Base-by-base conservation (phyloP, 92 coral and sea anemone genomes). In the Isaurus tuberculatus region DNA sequence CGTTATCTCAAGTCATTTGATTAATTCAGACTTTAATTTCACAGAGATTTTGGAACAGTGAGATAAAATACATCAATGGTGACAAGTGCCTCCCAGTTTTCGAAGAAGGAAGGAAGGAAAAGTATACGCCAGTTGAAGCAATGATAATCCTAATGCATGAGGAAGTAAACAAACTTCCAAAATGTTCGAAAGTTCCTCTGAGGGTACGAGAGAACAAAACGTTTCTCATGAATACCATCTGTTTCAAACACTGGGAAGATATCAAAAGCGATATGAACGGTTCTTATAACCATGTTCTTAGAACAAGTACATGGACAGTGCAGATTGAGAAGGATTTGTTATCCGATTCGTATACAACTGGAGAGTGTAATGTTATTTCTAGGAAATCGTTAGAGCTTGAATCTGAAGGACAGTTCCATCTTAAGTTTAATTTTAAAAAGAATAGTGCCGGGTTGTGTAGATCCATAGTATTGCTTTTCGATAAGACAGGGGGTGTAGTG, bases 241-340 rank as follows among this genome's bases (percentile, higher is more conserved):
- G 22, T 30, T 81, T 81, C 65, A 81, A 65, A 49, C 73, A 61
- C 9, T 81, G 85, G 85, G 85, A 81, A 81, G 85, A 64, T 43
- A 81, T 81, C 37, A 81, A 79, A 36, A 79, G 51, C 60, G 83
- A 79, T 60, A 79, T 79, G 83, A 79, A 79, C 83, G 70, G 83
- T 19, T 30, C 68, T 44, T 85, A 65, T 65, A 60, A 72, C 5
- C 72, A 32, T 32, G 30, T 77, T 28, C 84, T 85, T 29, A 65
- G 88, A 48, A 85, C 79, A 29, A n/a, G 84, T 37, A 85, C 88
- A 25, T 85, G 79, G 88, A 85, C 84, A 31, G 77, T 77, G 33
- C 67, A 85, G 48, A 67, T 85, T 10, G 43, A 42, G 58, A 32
- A 57, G 46, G 88, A 74, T 44, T 33, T 33, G 42, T 66, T 66